Conservation (phyloP, 2,888 invertebrate species). For the Blera fallax region DNA sequence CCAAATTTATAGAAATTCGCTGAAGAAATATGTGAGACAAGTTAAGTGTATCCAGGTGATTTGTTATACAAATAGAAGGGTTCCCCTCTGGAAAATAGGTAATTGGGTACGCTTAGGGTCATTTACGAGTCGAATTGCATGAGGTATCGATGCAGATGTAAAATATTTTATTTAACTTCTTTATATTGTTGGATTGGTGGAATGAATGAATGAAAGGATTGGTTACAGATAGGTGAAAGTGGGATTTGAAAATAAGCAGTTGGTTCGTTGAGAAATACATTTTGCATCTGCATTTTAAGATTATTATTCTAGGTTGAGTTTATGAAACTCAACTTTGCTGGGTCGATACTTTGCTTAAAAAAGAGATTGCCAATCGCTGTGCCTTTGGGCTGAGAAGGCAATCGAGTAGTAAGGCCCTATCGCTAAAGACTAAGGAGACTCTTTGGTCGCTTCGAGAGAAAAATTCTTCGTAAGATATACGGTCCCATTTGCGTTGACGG, state of each 20-base stretch:
- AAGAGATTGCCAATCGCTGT: no score
- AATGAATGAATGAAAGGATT: background rate
- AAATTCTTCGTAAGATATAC: no score
- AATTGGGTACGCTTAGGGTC: background rate
- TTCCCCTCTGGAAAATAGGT: background rate
- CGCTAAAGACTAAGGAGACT: no score
- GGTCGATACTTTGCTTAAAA: no score
- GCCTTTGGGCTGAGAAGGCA: no score
- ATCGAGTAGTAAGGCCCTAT: no score
- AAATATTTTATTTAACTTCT: background rate
- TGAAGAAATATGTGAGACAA: conserved; percentile 13
- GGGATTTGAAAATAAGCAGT: background rate
- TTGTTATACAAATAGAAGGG: conserved; percentile 56
- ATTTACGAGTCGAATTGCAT: conserved; percentile 18
- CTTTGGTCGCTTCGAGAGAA: no score
- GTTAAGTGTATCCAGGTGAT: conserved; percentile 55
- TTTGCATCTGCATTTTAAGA: background rate
- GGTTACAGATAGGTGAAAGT: background rate
- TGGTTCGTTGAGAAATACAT: background rate
- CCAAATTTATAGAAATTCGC: conserved; percentile 9
- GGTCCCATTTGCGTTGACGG: no score
- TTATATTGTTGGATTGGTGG: background rate
- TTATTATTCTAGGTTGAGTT: background rate
- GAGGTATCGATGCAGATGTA: background rate
- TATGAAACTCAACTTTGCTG: no score